Evolutionary conservation across 2,888 invertebrate species (phyloP), one percentile per base, ranked within the genome.

Genomic region (Erpobdella octoculata): DNA sequence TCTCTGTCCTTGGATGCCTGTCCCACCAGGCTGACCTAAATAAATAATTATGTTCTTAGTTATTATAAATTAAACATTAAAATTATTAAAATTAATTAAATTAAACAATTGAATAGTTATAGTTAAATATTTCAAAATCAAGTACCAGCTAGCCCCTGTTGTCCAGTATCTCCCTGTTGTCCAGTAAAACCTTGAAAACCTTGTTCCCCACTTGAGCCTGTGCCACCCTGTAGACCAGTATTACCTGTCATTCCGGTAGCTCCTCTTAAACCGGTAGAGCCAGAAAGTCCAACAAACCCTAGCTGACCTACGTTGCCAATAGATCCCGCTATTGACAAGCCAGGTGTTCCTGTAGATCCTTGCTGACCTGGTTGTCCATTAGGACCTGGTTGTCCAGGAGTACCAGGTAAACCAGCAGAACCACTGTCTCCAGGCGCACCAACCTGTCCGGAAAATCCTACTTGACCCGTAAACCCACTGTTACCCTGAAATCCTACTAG

Each of bases 381-480:
- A 35, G 58, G 33, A 12, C 69, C 69, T 9, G 65, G 48, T 37
- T 28, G 2, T n/a, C 66, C 71, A 41, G 35, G 21, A 33, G 12
- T 36, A 46, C 65, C 71, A 9, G 15, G 36, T 5, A 35, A 18
- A 18, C 62, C 71, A 35, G 33, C 36, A n/a, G 64, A 18, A 31
- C 71, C 71, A 18, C 64, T n/a, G 18, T 37, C 37, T 18, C 71
- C 71, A 31, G 18, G 64, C 31, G 41, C 25, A 36, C 71, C 71
- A 38, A 25, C 38, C 46, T 12, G 46, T 37, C 48, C 36, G 21
- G 21, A 28, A 21, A 53, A 18, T 38, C 80, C 80, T 77, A 78
- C 67, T 38, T 53, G 36, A 53, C 74, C 74, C 12, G 48, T 48
- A 31, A 46, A 46, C 15, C 67, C 67, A 28, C 36, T 35, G 37